Conservation (phyloP, 2,113 vertebrate genomes). For the Oryzias woworae region DNA sequence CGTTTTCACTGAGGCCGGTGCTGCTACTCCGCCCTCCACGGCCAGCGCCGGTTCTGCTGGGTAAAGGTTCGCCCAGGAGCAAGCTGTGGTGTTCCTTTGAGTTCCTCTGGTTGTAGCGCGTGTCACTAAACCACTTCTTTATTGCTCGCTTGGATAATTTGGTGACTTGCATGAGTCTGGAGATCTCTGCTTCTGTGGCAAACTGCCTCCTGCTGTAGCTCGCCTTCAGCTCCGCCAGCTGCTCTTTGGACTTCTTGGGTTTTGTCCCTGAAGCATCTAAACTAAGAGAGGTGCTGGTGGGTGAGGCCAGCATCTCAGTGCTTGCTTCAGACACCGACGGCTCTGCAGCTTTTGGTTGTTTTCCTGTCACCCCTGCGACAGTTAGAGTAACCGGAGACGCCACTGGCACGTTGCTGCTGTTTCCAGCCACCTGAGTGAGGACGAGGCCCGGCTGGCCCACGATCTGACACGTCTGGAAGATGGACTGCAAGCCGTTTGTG, state of each 20-base stretch:
- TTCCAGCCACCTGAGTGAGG: conserved; percentile 86
- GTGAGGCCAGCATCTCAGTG: conserved; percentile 54
- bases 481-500: conserved; percentile 91
- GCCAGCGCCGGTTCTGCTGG: neutral
- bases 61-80: conserved; percentile 55
- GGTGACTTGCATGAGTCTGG: conserved; percentile 92
- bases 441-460: conserved; percentile 94
- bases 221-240: conserved; percentile 91
- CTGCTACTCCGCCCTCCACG: neutral
- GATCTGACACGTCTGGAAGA: conserved; percentile 97
- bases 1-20: conserved; percentile 5
- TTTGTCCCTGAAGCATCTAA: conserved; percentile 81
- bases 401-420: conserved; percentile 80
- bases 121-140: conserved; percentile 99
- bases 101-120: conserved; percentile 97
- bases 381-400: conserved; percentile 89
- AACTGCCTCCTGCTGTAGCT: conserved; percentile 94
- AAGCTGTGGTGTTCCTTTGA: conserved; percentile 89
- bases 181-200: conserved; percentile 90
- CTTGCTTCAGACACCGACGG: conserved; percentile 63
- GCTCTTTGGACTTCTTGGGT: conserved; percentile 97
- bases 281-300: conserved; percentile 67
- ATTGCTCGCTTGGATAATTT: conserved; percentile 95
- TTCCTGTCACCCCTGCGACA: conserved; percentile 85
- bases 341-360: conserved; percentile 77